phyloP scores from a whole-genome alignment of 1,140 invertebrate species.

The Mylabris phalerata region DNA sequence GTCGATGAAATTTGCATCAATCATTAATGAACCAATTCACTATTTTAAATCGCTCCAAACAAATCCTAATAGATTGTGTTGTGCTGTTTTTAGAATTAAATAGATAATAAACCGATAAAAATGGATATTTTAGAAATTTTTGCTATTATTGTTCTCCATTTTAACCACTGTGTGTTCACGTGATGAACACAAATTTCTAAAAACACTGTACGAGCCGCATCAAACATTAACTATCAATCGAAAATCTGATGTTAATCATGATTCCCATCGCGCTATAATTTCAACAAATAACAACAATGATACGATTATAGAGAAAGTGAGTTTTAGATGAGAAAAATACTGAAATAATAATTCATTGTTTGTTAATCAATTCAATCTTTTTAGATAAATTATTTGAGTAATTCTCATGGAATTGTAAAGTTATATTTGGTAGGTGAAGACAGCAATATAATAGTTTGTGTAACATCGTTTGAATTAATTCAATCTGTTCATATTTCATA shows the following conservation, averaged over 20 bases:
- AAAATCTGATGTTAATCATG: not conserved
- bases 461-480: slow-evolving; percentile 43
- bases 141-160: slow-evolving; percentile 10
- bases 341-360: too few relatives aligned
- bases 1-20: too few relatives aligned
- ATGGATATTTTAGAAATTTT: slow-evolving; percentile 13
- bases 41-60: not conserved
- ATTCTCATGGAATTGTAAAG: slow-evolving; percentile 79
- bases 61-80: slow-evolving; percentile 5
- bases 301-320: slow-evolving; percentile 5
- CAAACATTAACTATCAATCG: slow-evolving; percentile 1
- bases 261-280: not conserved
- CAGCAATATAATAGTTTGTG: slow-evolving; percentile 77
- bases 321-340: too few relatives aligned
- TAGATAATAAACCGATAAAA: not conserved
- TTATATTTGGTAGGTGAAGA: slow-evolving; percentile 84
- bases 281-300: not conserved
- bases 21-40: too few relatives aligned
- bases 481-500: slow-evolving; percentile 74
- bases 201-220: slow-evolving; percentile 6
- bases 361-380: not conserved
- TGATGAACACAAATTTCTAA: slow-evolving; percentile 11
- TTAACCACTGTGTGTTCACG: slow-evolving; percentile 1
- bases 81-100: not conserved
- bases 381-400: slow-evolving; percentile 66